These are phyloP conservation scores for Phlogophora meticulosa DNA, from an alignment of 2,888 invertebrate species.

Conservation along the genomic window DNA sequence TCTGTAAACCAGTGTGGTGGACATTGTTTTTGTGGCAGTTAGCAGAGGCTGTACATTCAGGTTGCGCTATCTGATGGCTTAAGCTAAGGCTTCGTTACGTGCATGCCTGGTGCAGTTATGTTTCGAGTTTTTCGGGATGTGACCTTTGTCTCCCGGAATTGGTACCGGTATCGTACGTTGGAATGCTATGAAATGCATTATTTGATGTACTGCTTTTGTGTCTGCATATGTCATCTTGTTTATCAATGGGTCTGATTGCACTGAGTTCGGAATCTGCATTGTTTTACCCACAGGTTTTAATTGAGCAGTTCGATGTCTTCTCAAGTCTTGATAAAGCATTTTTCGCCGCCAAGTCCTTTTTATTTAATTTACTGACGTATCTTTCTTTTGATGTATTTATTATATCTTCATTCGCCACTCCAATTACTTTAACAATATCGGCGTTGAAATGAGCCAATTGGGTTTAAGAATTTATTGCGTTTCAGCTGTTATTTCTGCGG, in stretches of 20 bases:
- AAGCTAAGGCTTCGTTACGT: conserved; percentile 65
- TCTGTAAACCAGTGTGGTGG: conserved; percentile 76
- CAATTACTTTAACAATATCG: conserved; percentile 52
- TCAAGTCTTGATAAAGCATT: background rate
- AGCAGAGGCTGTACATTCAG: conserved; percentile 66
- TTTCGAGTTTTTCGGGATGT: conserved; percentile 67
- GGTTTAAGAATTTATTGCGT: conserved; percentile 54
- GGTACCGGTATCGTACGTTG: conserved; percentile 38
- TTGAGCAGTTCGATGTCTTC: background rate
- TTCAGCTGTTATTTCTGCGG: conserved; percentile 47
- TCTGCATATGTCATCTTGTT: conserved; percentile 13
- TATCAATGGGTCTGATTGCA: background rate
- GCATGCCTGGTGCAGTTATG: conserved; percentile 58
- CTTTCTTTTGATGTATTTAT: conserved; percentile 47
- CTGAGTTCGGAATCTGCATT: background rate
- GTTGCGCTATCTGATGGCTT: conserved; percentile 76
- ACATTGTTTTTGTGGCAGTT: conserved; percentile 76
- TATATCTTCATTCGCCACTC: conserved; percentile 29
- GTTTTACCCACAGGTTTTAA: conserved; percentile 3
- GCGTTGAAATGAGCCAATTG: conserved; percentile 49
- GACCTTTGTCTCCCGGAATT: conserved; percentile 64
- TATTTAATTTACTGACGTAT: conserved; percentile 17
- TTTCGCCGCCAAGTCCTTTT: conserved; percentile 16
- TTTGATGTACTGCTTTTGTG: conserved; percentile 17
- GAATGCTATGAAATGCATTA: conserved; percentile 46